Evolutionary conservation across 2,797 vertebrate genomes (phyloP), one percentile per base, ranked within the genome.

Genomic region (Borostomias antarcticus): DNA sequence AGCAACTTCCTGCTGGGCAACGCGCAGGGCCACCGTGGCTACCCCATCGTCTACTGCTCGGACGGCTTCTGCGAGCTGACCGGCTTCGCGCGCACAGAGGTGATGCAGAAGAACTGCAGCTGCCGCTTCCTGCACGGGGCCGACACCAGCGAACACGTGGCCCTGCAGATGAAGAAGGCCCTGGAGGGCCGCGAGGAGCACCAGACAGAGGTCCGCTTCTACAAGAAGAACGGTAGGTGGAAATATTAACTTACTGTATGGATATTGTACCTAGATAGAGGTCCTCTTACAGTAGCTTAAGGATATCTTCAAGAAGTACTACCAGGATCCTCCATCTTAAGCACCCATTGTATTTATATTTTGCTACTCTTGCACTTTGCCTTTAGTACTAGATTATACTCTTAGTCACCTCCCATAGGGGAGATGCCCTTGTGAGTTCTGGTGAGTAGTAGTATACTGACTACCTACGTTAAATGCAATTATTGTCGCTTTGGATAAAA

Each of bases 31-130:
- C 95, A 93, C 57, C 92, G 92, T 0, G 96, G 96, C 66, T 98
- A 96, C 87, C 97, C 97, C 72, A 96, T 98, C 0, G 97, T 99
- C 60, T 99, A 98, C 90, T 99, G 97, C 86, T 99, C 97, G 0
- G 97, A 99, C 6, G 96, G 97, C 73, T 98, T 99, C 90, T 98
- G 96, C 0, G 97, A 98, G 72, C 93, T 98, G 82, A 98, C 97
- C 0, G 96, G 97, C 80, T 98, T 96, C 40, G 91, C 91, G 1
- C 93, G 96, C 69, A 98, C 95, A 0, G 96, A 99, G 85, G 96
- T 98, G 84, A 99, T 99, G 97, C 96, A 98, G 93, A 98, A 98
- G 87, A 98, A 96, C 82, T 98, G 96, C 86, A 95, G 93, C 86
- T 98, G 96, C 81, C 93, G 85, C 56, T 98, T 99, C 86, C 93